phyloP scores from a whole-genome alignment of 2,797 vertebrate genomes.

The Hozukius guyotensis region DNA sequence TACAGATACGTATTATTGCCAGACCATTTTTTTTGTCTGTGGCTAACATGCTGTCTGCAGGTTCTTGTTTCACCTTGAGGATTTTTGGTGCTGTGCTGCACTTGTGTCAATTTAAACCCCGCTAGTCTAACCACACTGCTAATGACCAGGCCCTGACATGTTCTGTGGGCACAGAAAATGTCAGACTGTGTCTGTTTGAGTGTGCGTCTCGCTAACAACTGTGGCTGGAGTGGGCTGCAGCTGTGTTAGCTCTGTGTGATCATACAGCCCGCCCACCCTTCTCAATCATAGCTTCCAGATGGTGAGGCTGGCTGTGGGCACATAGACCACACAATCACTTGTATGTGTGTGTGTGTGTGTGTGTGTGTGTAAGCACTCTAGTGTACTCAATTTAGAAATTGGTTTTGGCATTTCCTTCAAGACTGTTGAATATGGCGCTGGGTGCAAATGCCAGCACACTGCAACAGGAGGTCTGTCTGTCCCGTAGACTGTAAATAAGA shows the following conservation, averaged over 20 bases:
- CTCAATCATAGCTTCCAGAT: slow-evolving; percentile 75
- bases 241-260: slow-evolving; percentile 70
- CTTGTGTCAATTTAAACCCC: slow-evolving; percentile 5
- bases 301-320: slow-evolving; percentile 57
- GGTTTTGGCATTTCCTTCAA: slow-evolving; percentile 40
- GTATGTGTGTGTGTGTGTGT: slow-evolving; percentile 16
- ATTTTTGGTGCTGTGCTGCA: neutral
- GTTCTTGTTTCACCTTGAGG: neutral
- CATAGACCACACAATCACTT: slow-evolving; percentile 65
- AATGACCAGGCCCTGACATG: slow-evolving; percentile 39
- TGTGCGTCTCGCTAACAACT: slow-evolving; percentile 56
- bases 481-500: neutral
- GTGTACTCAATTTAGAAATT: slow-evolving; percentile 35
- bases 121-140: slow-evolving; percentile 35
- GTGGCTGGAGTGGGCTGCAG: slow-evolving; percentile 63
- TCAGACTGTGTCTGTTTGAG: slow-evolving; percentile 56
- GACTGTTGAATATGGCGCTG: neutral
- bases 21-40: neutral
- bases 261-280: slow-evolving; percentile 56
- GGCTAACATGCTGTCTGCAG: neutral
- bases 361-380: slow-evolving; percentile 22
- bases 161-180: slow-evolving; percentile 48
- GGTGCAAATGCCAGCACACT: slow-evolving; percentile 27
- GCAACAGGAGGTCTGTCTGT: slow-evolving; percentile 25
- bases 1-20: neutral